These are phyloP conservation scores for Tachina fera DNA, from an alignment of 2,888 invertebrate species.

Conservation along the genomic window DNA sequence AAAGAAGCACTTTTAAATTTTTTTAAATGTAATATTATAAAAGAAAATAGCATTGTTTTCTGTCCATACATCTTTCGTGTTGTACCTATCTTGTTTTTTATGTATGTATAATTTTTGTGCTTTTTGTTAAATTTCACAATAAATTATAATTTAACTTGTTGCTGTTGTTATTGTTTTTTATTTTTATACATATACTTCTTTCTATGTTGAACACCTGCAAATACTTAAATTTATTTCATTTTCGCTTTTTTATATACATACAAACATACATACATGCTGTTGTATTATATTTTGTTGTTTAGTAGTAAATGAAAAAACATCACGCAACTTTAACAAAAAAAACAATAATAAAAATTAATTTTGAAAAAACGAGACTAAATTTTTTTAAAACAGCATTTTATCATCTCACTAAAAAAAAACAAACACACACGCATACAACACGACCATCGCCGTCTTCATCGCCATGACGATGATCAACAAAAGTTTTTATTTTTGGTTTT, in stretches of 20 bases:
- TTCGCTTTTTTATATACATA: constrained; percentile 59
- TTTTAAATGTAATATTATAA: constrained; percentile 19
- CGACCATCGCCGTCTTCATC: constrained; percentile 51
- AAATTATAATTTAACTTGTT: constrained; percentile 64
- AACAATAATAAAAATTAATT: constrained; percentile 57
- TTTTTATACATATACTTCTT: constrained; percentile 73
- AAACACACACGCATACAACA: background rate
- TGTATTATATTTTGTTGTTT: constrained; percentile 49
- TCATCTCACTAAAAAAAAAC: constrained; percentile 38
- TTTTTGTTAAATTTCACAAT: constrained; percentile 60
- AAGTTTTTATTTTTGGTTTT: constrained; percentile 15
- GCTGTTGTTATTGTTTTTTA: constrained; percentile 38
- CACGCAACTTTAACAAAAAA: constrained; percentile 68
- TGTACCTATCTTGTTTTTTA: constrained; percentile 9
- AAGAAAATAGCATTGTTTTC: background rate
- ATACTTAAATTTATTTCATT: constrained; percentile 83
- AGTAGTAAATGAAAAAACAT: constrained; percentile 66
- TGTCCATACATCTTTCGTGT: constrained; percentile 1
- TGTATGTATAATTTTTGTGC: constrained; percentile 28
- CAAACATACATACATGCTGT: background rate
- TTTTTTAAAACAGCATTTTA: constrained; percentile 57
- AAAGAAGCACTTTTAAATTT: background rate
- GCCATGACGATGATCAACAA: constrained; percentile 37
- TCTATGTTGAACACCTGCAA: constrained; percentile 83
- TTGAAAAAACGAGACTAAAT: constrained; percentile 66